Evolutionary conservation across 2,888 invertebrate genomes (phyloP), one percentile per base, ranked within the genome.

Genomic region (Andrena marginata): DNA sequence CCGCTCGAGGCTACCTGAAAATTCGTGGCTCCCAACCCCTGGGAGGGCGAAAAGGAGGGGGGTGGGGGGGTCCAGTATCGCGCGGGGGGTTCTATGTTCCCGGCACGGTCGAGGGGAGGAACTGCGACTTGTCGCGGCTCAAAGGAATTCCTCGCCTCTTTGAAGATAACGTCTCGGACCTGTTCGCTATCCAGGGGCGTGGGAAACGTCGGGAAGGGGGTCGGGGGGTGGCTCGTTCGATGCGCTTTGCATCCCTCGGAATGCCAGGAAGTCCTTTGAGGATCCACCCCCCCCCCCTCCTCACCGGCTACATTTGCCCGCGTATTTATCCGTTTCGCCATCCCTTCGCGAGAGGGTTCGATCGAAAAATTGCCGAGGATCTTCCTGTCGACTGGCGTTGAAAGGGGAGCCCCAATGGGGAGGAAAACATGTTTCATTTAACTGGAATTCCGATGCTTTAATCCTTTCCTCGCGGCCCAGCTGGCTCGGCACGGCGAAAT

Each of bases 221-320:
- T 10, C 35, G 13, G 56, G 6, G 56, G 26, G 26, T 4, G 54
- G 20, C 8, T 23, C 2, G 54, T 13, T 8, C 56, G 56, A 56
- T 56, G 20, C 56, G 56, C 56, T 56, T 56, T 56, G 56, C 56
- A 56, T 56, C 56, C 26, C 26, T 26, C 31, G 71, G 74, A 67
- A 75, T 68, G 82, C 67, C 68, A 56, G 74, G 65, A 60, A 75
- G 82, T 48, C 69, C 80, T 82, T 82, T 82, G 82, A 80, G 16
- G 35, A 60, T 13, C 29, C 64, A 10, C 31, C 20, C 49, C 26
- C 74, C 2, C 8, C 67, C 29, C 29, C 51, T 10, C 49, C 23
- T 59, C 33, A n/a, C n/a, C n/a, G n/a, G 20, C 67, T 29, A 29
- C 70, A 70, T 70, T 70, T 60, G 60, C 48, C 48, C 70, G 70